Base-by-base conservation (phyloP, 2,113 vertebrate species). In the Theristicus caerulescens region DNA sequence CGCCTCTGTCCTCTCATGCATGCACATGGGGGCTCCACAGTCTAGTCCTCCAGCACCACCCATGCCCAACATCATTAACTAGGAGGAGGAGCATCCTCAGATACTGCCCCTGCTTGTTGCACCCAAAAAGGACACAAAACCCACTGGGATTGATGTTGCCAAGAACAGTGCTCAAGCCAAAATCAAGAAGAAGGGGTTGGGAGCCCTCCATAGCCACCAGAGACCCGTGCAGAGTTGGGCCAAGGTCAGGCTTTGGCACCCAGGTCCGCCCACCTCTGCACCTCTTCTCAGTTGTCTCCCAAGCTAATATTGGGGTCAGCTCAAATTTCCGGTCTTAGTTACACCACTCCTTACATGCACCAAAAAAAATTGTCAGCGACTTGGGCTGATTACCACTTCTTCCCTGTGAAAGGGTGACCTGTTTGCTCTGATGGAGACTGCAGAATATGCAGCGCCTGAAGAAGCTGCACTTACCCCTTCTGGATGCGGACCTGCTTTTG, bases 281-380 rank as follows among this genome's bases (percentile, higher is more conserved):
- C 36, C 40, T 90, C 46, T 77, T 79, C 51, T 51, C 49, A 71
- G 40, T 70, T 42, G 57, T 34, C 52, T 88, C 64, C 34, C 38
- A 42, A 74, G 22, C 29, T 78, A 34, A 89, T 82, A 55, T 22
- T 93, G 89, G 55, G 59, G 86, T 89, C 89, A 81, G 61, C 42
- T 91, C 65, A 42, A 89, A 77, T 74, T 82, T 74, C 81, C 0
- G 0, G 19, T 65, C 51, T 55, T 89, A 86, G 69, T 94, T 93
- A 74, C 0, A 0, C 84, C 79, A 72, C 94, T 87, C 51, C 59
- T 59, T 92, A n/a, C 24, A 22, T 0, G 0, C 40, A 49, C 47
- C 13, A 19, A 51, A 70, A 86, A 59, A 46, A 54, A 34, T 27
- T 7, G 6, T 61, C 59, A 74, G 64, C 2, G 9, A 3, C 59